A percentile compares a stretch with the other conserved stretches of the same genome.
phyloP scores from a whole-genome alignment of 2,888 invertebrate genomes.

The Mystacides longicornis region DNA sequence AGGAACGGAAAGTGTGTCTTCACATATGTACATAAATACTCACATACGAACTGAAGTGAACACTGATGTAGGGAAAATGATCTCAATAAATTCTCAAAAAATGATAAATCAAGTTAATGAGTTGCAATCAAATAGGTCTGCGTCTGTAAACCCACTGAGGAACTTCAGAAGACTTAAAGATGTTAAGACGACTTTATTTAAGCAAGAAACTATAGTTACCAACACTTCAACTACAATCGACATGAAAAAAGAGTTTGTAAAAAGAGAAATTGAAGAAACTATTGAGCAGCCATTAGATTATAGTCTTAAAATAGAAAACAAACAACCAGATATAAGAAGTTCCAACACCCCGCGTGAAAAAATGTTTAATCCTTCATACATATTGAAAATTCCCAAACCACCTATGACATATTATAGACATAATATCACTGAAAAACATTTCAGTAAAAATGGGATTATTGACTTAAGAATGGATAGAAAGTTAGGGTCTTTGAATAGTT shows the following conservation, averaged over 20 bases:
- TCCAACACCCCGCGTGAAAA: slow-evolving; percentile 7
- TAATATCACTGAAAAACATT: neutral
- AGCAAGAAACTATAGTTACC: neutral
- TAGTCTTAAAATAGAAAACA: slow-evolving; percentile 12
- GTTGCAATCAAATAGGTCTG: no score
- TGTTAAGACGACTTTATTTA: slow-evolving; percentile 10
- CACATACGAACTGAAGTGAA: slow-evolving; percentile 8
- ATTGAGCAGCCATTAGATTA: slow-evolving; percentile 20
- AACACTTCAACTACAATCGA: no score
- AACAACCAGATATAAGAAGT: neutral
- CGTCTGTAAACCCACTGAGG: slow-evolving; percentile 16
- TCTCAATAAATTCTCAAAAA: slow-evolving; percentile 10
- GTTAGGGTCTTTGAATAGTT: neutral
- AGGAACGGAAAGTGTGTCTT: slow-evolving; percentile 8
- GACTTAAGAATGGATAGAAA: slow-evolving; percentile 16
- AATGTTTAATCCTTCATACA: slow-evolving; percentile 11
- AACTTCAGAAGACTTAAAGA: slow-evolving; percentile 21
- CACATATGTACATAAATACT: slow-evolving; percentile 5
- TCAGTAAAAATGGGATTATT: slow-evolving; percentile 5
- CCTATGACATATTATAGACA: slow-evolving; percentile 1
- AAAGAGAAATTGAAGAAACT: neutral
- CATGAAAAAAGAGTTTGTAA: neutral
- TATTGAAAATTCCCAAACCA: slow-evolving; percentile 20
- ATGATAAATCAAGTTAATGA: neutral
- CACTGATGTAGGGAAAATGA: slow-evolving; percentile 1